Conservation (phyloP, 2,113 vertebrate genomes). For the Panthera uncia region DNA sequence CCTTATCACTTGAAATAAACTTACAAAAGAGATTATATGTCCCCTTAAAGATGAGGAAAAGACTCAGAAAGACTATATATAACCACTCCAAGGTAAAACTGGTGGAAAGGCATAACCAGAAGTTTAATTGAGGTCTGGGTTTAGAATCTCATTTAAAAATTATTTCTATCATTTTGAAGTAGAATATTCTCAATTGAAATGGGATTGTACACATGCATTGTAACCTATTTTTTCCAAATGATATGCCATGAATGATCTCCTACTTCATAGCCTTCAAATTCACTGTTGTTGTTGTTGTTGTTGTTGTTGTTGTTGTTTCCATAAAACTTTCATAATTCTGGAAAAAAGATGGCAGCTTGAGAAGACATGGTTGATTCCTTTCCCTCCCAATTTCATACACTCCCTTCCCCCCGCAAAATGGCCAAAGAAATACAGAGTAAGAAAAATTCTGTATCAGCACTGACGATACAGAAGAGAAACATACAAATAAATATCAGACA, state of each 20-base stretch:
- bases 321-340: conserved; percentile 5
- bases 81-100: neutral
- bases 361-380: neutral
- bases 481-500: neutral
- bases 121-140: neutral
- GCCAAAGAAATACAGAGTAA: neutral
- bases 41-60: neutral
- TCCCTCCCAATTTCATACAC: neutral
- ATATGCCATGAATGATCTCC: neutral
- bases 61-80: neutral
- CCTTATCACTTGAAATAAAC: neutral
- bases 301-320: neutral
- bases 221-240: neutral
- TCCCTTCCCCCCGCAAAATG: neutral
- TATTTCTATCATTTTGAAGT: neutral
- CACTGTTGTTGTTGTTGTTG: neutral
- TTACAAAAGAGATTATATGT: neutral
- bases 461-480: neutral
- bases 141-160: conserved; percentile 16
- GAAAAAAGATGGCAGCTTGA: neutral
- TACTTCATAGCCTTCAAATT: neutral
- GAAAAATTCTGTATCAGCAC: neutral
- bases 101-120: neutral
- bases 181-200: conserved; percentile 23
- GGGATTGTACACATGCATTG: neutral